phyloP scores from a whole-genome alignment of 2,113 vertebrate species.

The Sclerurus mexicanus region DNA sequence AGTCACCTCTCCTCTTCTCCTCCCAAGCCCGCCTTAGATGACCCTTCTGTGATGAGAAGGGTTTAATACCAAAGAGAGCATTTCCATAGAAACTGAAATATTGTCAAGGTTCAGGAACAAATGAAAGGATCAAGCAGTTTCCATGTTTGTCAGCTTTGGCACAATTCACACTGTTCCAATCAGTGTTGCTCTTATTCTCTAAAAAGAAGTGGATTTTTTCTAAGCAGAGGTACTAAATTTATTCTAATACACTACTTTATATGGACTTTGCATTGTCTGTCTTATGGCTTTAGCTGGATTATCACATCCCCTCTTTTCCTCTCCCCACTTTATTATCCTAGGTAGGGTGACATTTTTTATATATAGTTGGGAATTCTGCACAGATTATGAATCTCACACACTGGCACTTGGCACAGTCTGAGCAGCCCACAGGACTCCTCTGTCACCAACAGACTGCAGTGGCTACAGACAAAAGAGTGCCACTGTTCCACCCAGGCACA shows the following conservation, averaged over 20 bases:
- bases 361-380: background rate
- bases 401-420: accelerated
- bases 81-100: constrained; percentile 38
- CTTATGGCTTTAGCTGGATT: background rate
- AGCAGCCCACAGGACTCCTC: background rate
- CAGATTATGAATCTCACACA: background rate
- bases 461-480: background rate
- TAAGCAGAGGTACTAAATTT: background rate
- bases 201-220: background rate
- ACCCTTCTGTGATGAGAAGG: background rate
- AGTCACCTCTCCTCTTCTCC: background rate
- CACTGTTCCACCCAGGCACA: background rate
- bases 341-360: background rate
- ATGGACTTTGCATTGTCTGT: background rate
- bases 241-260: background rate
- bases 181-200: background rate
- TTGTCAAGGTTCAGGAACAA: background rate
- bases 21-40: background rate
- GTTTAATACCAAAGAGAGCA: background rate
- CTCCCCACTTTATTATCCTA: background rate
- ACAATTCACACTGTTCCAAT: background rate
- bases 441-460: accelerated
- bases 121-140: constrained; percentile 14
- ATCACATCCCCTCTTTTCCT: background rate
- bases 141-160: constrained; percentile 37